Evolutionary conservation across 2,888 invertebrate species (phyloP).

Genomic region (Caenorhabditis wallacei): DNA sequence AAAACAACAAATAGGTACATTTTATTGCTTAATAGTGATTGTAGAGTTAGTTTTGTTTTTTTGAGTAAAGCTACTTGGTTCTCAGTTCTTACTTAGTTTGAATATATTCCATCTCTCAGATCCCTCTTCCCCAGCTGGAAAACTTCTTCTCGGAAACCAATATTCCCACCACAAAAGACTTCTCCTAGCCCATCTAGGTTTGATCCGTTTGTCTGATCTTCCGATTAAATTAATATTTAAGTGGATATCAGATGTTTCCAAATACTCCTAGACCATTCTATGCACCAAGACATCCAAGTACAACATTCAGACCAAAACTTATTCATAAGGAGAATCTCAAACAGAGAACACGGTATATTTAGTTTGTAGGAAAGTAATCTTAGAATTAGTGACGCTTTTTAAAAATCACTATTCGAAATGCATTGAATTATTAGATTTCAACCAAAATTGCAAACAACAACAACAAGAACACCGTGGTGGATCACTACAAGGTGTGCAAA

Average conservation of each 20-base stretch:
- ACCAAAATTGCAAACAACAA: neutral
- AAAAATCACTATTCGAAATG: too few species aligned
- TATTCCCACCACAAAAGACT: neutral
- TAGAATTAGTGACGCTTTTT: too few species aligned
- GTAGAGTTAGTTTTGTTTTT: too few species aligned
- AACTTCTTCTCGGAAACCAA: neutral
- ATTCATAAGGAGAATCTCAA: neutral
- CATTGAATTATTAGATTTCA: neutral
- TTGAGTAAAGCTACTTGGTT: too few species aligned
- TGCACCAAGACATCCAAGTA: neutral
- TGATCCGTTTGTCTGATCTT: neutral
- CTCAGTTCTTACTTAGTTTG: too few species aligned
- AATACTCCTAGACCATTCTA: neutral
- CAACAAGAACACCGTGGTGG: neutral
- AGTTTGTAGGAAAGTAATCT: too few species aligned
- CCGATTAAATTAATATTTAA: neutral
- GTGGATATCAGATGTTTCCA: slow-evolving; percentile 1
- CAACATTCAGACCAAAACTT: neutral
- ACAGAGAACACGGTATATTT: too few species aligned
- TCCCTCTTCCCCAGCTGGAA: too few species aligned
- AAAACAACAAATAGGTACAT: too few species aligned
- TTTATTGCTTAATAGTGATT: too few species aligned
- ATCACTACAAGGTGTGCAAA: slow-evolving; percentile 7
- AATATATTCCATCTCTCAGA: too few species aligned
- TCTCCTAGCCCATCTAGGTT: neutral